Evolutionary conservation across 2,113 vertebrate genomes (phyloP).

Genomic region (Percina caprodes): DNA sequence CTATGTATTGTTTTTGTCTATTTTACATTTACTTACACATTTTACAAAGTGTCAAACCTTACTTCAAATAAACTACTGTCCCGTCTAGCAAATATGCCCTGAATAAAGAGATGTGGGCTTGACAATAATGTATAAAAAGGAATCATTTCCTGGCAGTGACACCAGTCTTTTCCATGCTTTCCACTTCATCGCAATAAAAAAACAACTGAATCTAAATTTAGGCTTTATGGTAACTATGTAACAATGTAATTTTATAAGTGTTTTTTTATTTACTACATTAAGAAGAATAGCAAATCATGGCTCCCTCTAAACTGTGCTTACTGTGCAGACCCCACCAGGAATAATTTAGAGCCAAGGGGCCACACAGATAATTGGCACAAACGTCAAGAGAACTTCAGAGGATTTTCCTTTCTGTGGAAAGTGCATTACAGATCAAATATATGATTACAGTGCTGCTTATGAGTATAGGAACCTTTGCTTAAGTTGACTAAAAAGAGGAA

Average conservation of each 20-base stretch:
- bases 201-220: neutral
- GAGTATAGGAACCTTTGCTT: no score
- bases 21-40: neutral
- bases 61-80: neutral
- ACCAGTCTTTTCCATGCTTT: conserved; percentile 7
- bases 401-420: conserved; percentile 20
- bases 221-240: conserved; percentile 11
- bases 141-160: conserved; percentile 7
- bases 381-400: conserved; percentile 1
- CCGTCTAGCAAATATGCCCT: neutral
- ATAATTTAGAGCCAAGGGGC: neutral
- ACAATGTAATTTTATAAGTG: neutral
- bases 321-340: conserved; percentile 7
- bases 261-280: conserved; percentile 8
- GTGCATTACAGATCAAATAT: conserved; percentile 16
- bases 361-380: conserved; percentile 18
- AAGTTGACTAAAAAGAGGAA: no score
- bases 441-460: neutral
- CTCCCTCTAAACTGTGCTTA: conserved; percentile 5
- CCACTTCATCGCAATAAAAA: conserved; percentile 26
- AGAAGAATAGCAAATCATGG: conserved; percentile 12
- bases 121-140: conserved; percentile 9
- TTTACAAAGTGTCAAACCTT: neutral
- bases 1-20: neutral
- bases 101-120: neutral